Base-by-base conservation (phyloP, 2,888 invertebrate species). In the Brenthis ino region DNA sequence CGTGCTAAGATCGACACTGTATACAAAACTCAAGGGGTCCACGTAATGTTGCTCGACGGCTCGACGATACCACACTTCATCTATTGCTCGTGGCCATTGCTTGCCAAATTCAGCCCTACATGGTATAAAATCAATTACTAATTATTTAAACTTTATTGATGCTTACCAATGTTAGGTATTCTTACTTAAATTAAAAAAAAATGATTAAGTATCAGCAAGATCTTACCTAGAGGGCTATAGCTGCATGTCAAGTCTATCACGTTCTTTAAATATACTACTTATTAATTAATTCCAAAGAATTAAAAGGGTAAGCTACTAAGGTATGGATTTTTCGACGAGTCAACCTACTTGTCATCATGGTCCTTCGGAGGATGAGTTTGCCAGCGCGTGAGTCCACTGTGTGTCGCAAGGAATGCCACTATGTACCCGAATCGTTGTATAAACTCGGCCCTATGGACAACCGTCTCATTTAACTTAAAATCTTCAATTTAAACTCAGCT, bases 311-410 rank as follows among this genome's bases (percentile, higher is more conserved):
- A 1, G n/a, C 5, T 14, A n/a, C 1, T 8, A 53, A 53, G 16
- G 2, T n/a, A n/a, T n/a, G 20, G 43, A 24, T 57, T 43, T 33
- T 20, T 48, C 8, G 47, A 47, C 55, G 14, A 37, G 12, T 13
- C 6, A 2, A 24, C 84, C 83, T 80, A 93, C 93, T 82, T 90
- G 54, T 89, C 89, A 68, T 91, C 90, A 20, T 87, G 84, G 65
- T 91, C 91, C 69, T 82, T 88, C 0, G 89, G 89, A 2, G 93
- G 93, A 68, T 92, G 93, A 65, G 97, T 97, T 80, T 97, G 96
- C 97, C 98, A 98, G 71, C 98, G 93, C 0, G 97, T 97, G 3
- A 98, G 93, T 0, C 98, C 98, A 82, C 97, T 98, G 84, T 97
- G 96, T 0, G 98, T 98, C 56, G 98, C 96, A 82, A 98, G 93